Conservation (phyloP, 2,113 vertebrate genomes). For the Aramus guarauna region DNA sequence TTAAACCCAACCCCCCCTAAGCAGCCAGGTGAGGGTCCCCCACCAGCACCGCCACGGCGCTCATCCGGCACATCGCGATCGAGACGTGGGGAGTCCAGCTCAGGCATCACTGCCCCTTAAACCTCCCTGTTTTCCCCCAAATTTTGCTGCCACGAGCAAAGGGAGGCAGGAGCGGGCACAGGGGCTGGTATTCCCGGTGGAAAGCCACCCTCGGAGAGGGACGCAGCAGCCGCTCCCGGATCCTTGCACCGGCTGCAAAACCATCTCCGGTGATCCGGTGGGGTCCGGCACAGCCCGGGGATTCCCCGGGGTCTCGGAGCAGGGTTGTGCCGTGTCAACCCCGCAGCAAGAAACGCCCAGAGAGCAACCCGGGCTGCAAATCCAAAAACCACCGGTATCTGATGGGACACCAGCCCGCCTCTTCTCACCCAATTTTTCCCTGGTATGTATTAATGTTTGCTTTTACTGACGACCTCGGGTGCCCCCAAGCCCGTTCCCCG, state of each 20-base stretch:
- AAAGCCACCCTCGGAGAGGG: not conserved
- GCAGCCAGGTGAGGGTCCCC: not conserved
- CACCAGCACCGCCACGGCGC: not conserved
- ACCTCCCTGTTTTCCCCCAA: not conserved
- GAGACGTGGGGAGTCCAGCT: not conserved
- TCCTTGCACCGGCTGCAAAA: not conserved
- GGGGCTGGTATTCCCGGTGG: fast-evolving
- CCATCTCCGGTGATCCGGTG: fast-evolving
- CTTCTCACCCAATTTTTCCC: conserved; percentile 40
- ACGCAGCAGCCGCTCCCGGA: fast-evolving
- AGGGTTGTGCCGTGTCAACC: not conserved
- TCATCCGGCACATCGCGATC: not conserved
- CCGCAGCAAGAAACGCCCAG: not conserved
- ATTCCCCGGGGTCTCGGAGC: not conserved
- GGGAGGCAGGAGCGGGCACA: not conserved
- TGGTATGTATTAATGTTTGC: not conserved
- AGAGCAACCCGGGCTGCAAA: not conserved
- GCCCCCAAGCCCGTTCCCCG: not conserved
- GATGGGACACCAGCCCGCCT: conserved; percentile 24
- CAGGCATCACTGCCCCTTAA: not conserved
- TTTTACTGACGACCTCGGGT: not conserved
- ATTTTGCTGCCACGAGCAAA: not conserved
- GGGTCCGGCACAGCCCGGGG: fast-evolving
- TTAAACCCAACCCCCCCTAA: not conserved
- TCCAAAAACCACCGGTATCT: not conserved